phyloP scores from a whole-genome alignment of 2,888 invertebrate species.

The Prenolepis imparis region DNA sequence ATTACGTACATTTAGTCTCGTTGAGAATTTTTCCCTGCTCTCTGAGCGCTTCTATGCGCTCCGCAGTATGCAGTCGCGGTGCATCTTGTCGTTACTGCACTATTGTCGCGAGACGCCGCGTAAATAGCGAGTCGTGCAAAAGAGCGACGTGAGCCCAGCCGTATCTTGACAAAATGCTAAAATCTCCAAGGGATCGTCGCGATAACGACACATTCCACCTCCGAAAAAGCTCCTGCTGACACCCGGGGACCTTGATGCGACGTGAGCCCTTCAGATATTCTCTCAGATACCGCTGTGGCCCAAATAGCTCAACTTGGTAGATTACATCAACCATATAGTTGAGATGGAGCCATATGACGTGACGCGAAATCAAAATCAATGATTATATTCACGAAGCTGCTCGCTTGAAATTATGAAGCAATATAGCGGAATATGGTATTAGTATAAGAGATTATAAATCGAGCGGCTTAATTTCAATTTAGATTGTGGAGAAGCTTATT shows the following conservation, averaged over 20 bases:
- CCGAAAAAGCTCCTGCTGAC: conserved; percentile 1
- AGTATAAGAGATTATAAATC: conserved; percentile 15
- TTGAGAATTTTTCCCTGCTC: conserved; percentile 75
- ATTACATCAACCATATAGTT: conserved; percentile 37
- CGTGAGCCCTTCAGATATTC: conserved; percentile 32
- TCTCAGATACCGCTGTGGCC: conserved; percentile 35
- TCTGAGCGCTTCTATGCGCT: conserved; percentile 74
- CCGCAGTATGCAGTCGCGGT: conserved; percentile 71
- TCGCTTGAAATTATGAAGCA: conserved; percentile 16
- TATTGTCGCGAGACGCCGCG: conserved; percentile 7
- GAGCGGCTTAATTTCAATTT: conserved; percentile 24
- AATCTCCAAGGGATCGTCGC: conserved; percentile 49
- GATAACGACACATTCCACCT: conserved; percentile 41
- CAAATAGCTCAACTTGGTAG: conserved; percentile 24
- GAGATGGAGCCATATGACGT: conserved; percentile 49
- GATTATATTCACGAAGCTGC: conserved; percentile 42
- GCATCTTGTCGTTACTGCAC: conserved; percentile 74
- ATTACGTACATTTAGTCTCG: conserved; percentile 74
- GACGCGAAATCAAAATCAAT: conserved; percentile 47
- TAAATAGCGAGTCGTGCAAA: conserved; percentile 46
- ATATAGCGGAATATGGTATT: conserved; percentile 24
- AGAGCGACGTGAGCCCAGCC: conserved; percentile 40
- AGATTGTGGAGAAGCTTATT: conserved; percentile 29
- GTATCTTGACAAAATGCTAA: conserved; percentile 54
- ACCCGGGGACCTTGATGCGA: not conserved